Base-by-base conservation (phyloP, 2,797 vertebrate species). In the Spinus pinus region DNA sequence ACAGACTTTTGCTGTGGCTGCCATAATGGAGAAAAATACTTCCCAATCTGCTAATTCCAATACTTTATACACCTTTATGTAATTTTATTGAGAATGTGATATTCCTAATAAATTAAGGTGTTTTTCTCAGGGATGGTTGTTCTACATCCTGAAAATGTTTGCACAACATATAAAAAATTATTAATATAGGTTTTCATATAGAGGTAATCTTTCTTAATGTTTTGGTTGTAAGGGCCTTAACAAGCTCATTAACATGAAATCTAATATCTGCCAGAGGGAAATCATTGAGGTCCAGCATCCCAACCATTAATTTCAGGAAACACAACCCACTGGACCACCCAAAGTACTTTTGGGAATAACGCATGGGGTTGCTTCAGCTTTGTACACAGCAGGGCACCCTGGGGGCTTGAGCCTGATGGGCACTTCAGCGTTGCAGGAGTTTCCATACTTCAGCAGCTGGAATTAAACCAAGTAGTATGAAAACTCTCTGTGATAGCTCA, bases 381-480 rank as follows among this genome's bases (percentile, higher is more conserved):
- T 74, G 21, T 46, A 49, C 61, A 39, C 10, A 82, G 30, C 10
- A 28, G 57, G 35, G 27, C 51, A 60, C 56, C 21, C 9, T 5
- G 42, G 4, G 4, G 7, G 10, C 41, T 58, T 86, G 53, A 81
- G 37, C 22, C 41, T 81, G 47, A 19, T 49, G 31, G 49, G 25
- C 24, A 20, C 30, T 31, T 81, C 31, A 31, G 20, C 0, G 0
- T 3, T 57, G 14, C 2, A 10, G 46, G 6, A 14, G 8, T 61
- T 50, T 39, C 28, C 3, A 4, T 35, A n/a, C 9, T 46, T 74
- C 56, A 90, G 4, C 9, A 25, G 64, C 4, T 80, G 78, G 46
- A 71, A 93, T 94, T 95, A 96, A 92, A 94, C 51, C 49, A 96
- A 95, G 67, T 81, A 61, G 8, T 73, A 70, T 73, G 53, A 95